A percentile compares a stretch with the other conserved stretches of the same genome.
These are phyloP conservation scores for Dascillus cervinus DNA, from an alignment of 2,888 invertebrate genomes.

Conservation along the genomic window DNA sequence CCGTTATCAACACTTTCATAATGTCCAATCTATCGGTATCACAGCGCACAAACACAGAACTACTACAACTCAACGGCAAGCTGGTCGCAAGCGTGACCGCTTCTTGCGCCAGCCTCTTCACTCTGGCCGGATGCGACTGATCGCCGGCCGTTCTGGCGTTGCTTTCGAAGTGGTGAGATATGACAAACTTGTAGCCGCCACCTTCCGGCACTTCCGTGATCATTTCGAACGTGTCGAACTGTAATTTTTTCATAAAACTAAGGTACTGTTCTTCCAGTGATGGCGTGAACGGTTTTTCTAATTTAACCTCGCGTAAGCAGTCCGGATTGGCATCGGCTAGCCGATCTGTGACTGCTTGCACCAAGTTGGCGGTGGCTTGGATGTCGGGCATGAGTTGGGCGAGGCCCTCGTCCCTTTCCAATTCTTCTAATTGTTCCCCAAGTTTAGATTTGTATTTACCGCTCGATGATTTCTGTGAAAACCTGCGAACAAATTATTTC, in stretches of 20 bases:
- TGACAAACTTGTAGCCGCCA: conserved; percentile 67
- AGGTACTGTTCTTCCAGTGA: conserved; percentile 73
- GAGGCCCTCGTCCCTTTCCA: conserved; percentile 83
- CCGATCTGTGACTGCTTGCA: conserved; percentile 42
- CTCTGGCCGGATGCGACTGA: conserved; percentile 76
- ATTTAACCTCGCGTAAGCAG: conserved; percentile 25
- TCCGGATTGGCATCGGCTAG: conserved; percentile 37
- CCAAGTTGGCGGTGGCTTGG: conserved; percentile 57
- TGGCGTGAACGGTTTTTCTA: conserved; percentile 46
- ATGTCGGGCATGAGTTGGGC: conserved; percentile 86
- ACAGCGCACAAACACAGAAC: conserved; percentile 91
- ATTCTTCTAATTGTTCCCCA: conserved; percentile 48
- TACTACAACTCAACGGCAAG: conserved; percentile 85
- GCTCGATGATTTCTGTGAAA: conserved; percentile 27
- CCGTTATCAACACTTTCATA: conserved; percentile 93
- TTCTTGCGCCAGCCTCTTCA: conserved; percentile 90
- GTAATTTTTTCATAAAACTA: conserved; percentile 79
- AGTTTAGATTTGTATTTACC: conserved; percentile 28
- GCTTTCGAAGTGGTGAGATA: conserved; percentile 85
- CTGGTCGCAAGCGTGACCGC: conserved; percentile 88
- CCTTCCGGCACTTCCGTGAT: conserved; percentile 70
- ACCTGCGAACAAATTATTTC: conserved; percentile 20
- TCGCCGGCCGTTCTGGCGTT: conserved; percentile 81
- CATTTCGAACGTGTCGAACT: conserved; percentile 91
- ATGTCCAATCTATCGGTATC: conserved; percentile 90